phyloP scores from a whole-genome alignment of 2,888 invertebrate genomes.

The Augochlorella aurata region DNA sequence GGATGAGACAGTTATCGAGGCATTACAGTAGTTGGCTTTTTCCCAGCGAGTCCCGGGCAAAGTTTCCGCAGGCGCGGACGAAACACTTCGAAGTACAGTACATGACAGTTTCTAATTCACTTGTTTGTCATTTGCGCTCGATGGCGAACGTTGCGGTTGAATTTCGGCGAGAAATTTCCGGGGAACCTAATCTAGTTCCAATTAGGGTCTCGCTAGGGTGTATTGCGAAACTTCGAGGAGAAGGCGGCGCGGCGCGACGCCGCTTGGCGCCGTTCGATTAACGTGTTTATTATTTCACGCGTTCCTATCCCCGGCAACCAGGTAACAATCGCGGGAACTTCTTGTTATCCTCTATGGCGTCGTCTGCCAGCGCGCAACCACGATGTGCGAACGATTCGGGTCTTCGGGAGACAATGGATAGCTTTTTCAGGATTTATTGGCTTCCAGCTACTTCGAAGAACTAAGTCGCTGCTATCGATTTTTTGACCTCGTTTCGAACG shows the following conservation, averaged over 20 bases:
- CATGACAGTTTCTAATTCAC: slow-evolving; percentile 50
- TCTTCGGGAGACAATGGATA: too few species aligned
- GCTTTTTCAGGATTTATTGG: too few species aligned
- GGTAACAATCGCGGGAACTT: neutral
- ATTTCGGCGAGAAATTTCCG: slow-evolving; percentile 31
- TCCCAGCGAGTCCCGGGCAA: neutral
- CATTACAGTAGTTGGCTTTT: neutral
- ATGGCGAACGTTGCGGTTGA: slow-evolving; percentile 22
- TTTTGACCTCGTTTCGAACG: neutral
- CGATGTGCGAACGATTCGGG: neutral
- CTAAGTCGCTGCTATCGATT: neutral
- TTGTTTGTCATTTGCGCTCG: slow-evolving; percentile 41
- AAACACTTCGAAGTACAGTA: slow-evolving; percentile 12
- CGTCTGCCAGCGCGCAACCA: neutral
- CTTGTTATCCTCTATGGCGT: neutral
- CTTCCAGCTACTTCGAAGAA: too few species aligned
- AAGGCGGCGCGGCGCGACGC: neutral
- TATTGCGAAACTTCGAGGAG: slow-evolving; percentile 30
- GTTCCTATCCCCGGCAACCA: neutral
- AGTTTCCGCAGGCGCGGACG: neutral
- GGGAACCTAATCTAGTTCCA: slow-evolving; percentile 55
- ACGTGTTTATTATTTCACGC: slow-evolving; percentile 32
- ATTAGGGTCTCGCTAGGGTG: slow-evolving; percentile 40
- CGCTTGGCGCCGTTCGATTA: slow-evolving; percentile 27
- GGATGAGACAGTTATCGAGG: neutral